Percentiles rank a stretch among this genome's conserved stretches.
phyloP scores from a whole-genome alignment of 1,140 invertebrate genomes.

The honey bee (Apis mellifera) region Amel_HAv3.1 CM009938.2:4910001-4910500 shows the following conservation, averaged over 20 bases:
- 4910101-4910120: neutral
- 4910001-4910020: too few species aligned
- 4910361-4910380: constrained; percentile 1
- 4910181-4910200: neutral
- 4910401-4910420: constrained; percentile 19
- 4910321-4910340: neutral
- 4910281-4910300: neutral
- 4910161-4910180: neutral
- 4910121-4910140: neutral
- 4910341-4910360: neutral
- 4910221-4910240: neutral
- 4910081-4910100: too few species aligned
- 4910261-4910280: too few species aligned
- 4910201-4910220: neutral
- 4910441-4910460: constrained; percentile 10
- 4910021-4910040: too few species aligned
- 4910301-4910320: too few species aligned
- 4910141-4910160: neutral
- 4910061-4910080: too few species aligned
- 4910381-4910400: constrained; percentile 11
- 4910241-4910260: neutral
- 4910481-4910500: too few species aligned
- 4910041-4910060: too few species aligned
- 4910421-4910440: neutral
- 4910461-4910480: neutral